phyloP scores from a whole-genome alignment of 1,140 invertebrate genomes.

The Drosophila nebulosa region DNA sequence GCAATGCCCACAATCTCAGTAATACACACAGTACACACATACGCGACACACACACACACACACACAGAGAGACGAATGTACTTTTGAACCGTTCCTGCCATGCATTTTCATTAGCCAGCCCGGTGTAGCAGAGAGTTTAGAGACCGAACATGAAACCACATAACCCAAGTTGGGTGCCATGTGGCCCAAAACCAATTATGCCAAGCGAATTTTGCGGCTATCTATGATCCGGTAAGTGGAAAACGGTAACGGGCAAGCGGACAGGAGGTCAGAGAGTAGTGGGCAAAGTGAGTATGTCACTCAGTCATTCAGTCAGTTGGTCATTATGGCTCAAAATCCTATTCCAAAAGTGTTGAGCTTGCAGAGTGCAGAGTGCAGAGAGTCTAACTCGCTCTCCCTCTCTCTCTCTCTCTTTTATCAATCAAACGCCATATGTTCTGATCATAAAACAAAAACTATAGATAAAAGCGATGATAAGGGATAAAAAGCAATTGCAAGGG shows the following conservation, averaged over 20 bases:
- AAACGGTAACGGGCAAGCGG: background rate
- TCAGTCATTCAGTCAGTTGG: conserved; percentile 43
- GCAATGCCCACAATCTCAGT: background rate
- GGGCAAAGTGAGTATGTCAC: conserved; percentile 29
- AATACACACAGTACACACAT: background rate
- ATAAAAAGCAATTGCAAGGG: conserved; percentile 42
- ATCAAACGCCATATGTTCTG: conserved; percentile 42
- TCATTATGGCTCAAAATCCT: conserved; percentile 60
- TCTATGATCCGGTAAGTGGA: background rate
- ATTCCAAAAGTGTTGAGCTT: conserved; percentile 46
- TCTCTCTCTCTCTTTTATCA: conserved; percentile 5
- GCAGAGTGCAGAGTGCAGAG: background rate
- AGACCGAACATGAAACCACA: conserved; percentile 8
- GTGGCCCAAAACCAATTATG: conserved; percentile 66
- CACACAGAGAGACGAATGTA: too few species aligned
- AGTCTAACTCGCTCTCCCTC: background rate
- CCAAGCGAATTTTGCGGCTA: conserved; percentile 15
- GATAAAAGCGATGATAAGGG: conserved; percentile 40
- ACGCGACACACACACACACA: background rate
- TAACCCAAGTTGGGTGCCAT: conserved; percentile 24
- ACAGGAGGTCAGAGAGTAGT: background rate
- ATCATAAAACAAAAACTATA: conserved; percentile 41
- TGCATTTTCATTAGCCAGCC: conserved; percentile 53
- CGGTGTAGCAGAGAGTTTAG: conserved; percentile 8
- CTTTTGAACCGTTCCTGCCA: conserved; percentile 4